These are phyloP conservation scores for Tenebrio molitor DNA, from an alignment of 1,140 invertebrate genomes.

Conservation along the genomic window DNA sequence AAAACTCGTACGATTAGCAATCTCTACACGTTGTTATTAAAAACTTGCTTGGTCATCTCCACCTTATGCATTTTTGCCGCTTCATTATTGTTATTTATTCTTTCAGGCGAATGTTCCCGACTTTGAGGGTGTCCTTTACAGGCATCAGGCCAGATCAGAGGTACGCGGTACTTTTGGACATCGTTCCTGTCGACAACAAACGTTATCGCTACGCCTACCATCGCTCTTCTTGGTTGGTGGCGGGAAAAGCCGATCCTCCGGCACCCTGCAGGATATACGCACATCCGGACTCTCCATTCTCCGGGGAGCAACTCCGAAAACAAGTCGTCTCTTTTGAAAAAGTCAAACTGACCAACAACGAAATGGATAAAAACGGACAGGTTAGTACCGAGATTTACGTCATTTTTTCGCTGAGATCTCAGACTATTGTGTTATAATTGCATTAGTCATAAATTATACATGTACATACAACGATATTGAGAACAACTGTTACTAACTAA, in stretches of 20 bases:
- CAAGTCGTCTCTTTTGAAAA: constrained; percentile 99
- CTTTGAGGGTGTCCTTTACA: constrained; percentile 92
- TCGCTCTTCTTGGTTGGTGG: constrained; percentile 98
- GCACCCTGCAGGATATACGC: constrained; percentile 94
- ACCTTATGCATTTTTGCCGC: constrained; percentile 58
- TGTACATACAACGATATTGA: constrained; percentile 10
- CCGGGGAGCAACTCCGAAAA: constrained; percentile 94
- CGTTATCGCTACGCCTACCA: constrained; percentile 99
- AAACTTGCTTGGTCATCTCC: constrained; percentile 56
- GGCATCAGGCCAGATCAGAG: constrained; percentile 74
- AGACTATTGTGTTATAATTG: constrained; percentile 15
- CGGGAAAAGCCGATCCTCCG: constrained; percentile 98
- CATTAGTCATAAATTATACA: constrained; percentile 2
- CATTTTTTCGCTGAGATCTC: neutral
- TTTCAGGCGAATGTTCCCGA: constrained; percentile 98
- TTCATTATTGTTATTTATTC: constrained; percentile 62
- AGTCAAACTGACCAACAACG: constrained; percentile 99
- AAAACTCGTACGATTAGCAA: constrained; percentile 59
- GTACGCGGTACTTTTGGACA: constrained; percentile 96
- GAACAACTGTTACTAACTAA: constrained; percentile 36
- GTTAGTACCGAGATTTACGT: constrained; percentile 73
- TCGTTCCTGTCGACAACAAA: constrained; percentile 97
- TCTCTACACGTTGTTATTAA: constrained; percentile 53
- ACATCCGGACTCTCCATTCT: constrained; percentile 98
- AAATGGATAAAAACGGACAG: constrained; percentile 98